phyloP scores from a whole-genome alignment of 2,888 invertebrate species.

The Meghimatium bilineatum region DNA sequence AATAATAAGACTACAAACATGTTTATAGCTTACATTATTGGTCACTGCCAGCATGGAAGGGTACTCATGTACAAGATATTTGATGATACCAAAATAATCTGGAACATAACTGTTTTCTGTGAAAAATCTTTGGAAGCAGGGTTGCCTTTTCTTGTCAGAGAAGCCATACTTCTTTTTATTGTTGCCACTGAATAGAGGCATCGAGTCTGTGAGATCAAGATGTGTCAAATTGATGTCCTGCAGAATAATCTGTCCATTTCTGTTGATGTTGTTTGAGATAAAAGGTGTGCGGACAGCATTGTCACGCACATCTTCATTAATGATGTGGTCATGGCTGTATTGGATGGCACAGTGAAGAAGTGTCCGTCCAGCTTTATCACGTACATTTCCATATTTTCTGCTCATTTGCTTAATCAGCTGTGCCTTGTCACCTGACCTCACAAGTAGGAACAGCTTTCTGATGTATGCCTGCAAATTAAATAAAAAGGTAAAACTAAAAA shows the following conservation, averaged over 20 bases:
- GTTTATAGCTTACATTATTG: constrained; percentile 21
- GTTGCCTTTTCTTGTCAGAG: constrained; percentile 13
- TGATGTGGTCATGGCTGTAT: constrained; percentile 47
- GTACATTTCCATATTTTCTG: constrained; percentile 63
- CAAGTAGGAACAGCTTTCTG: constrained; percentile 62
- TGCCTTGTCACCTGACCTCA: constrained; percentile 63
- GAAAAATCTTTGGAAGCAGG: constrained; percentile 8
- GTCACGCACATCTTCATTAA: background rate
- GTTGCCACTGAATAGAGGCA: constrained; percentile 2
- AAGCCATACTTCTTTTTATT: background rate
- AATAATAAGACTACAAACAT: no score
- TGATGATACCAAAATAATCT: constrained; percentile 37
- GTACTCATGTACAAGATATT: constrained; percentile 40
- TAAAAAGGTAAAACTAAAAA: constrained; percentile 8
- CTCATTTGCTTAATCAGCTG: constrained; percentile 64
- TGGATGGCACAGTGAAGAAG: constrained; percentile 73
- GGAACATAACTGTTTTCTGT: constrained; percentile 6
- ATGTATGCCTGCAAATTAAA: constrained; percentile 61
- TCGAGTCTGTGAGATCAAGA: constrained; percentile 1
- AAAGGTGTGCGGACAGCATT: background rate
- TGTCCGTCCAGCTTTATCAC: constrained; percentile 72
- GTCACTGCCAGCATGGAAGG: constrained; percentile 36
- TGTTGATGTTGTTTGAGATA: background rate
- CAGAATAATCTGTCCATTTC: constrained; percentile 26
- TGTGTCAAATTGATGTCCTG: constrained; percentile 29